Evolutionary conservation across 2,113 vertebrate species (phyloP), one percentile per base, ranked within the genome.

Genomic region (Bubalus kerabau): DNA sequence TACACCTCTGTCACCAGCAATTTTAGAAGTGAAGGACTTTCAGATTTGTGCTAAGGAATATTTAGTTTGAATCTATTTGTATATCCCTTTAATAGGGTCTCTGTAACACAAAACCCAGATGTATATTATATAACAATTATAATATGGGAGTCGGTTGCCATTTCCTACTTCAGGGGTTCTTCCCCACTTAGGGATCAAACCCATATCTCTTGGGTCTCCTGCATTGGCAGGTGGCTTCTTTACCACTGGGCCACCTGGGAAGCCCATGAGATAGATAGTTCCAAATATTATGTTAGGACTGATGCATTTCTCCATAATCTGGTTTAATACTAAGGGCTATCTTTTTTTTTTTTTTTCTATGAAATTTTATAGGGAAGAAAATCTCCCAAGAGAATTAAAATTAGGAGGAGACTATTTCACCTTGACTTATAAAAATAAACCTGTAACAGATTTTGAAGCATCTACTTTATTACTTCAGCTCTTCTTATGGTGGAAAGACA

Each of bases 401-500:
- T 81, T 46, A 88, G 54, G 82, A 71, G 60, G 36, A 91, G 26
- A 81, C 7, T 64, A 24, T 74, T 89, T 90, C 74, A 83, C 3
- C 76, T 14, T 78, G 54, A 64, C 43, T 80, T 30, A 57, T 85
- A 78, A 94, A 94, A 94, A 24, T 46, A 86, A 95, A 83, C 36
- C 71, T 32, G 5, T 40, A 86, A 84, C 30, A 81, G 62, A 95
- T 17, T 93, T 90, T 64, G 97, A 96, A 96, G 92, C 28, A 59
- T 57, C 88, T 89, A 52, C 9, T 36, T 11, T 50, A 87, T 88
- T 48, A 71, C 26, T 28, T 71, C 54, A 46, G 6, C 83, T 95
- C n/a, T 87, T 87, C n/a, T 95, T 88, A 80, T 7, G 87, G n/a
- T 90, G 30, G 88, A 97, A 90, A 95, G 78, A 9, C 26, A 84